A percentile compares a stretch with the other conserved stretches of the same genome.
Conservation (phyloP, 2,797 vertebrate genomes). For the Apogon hyalosoma region DNA sequence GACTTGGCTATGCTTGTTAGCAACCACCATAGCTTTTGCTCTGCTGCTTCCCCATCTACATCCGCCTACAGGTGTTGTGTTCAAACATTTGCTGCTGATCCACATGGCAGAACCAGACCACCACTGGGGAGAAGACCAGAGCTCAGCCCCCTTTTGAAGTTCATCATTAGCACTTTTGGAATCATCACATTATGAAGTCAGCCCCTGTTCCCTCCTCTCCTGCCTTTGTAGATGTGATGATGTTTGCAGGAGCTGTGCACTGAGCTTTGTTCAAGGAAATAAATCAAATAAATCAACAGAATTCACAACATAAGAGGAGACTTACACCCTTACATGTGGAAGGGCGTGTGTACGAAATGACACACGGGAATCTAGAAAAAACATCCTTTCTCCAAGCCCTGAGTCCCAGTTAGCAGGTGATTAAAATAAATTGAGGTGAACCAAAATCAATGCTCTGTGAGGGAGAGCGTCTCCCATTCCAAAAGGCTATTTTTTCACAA, state of each 20-base stretch:
- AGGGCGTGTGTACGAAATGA: conserved; percentile 2
- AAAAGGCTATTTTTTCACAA: conserved; percentile 71
- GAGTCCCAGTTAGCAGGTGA: conserved; percentile 79
- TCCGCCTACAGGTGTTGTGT: conserved; percentile 76
- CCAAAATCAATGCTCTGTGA: conserved; percentile 81
- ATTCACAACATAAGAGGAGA: conserved; percentile 40
- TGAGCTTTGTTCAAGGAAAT: conserved; percentile 2
- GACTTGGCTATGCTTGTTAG: conserved; percentile 70
- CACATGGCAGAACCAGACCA: conserved; percentile 46
- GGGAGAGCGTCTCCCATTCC: conserved; percentile 69
- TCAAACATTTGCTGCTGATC: conserved; percentile 64
- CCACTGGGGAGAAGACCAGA: conserved; percentile 50
- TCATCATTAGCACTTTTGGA: conserved; percentile 68
- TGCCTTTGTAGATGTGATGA: conserved; percentile 44
- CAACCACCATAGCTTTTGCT: conserved; percentile 14
- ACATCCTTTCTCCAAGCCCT: conserved; percentile 52
- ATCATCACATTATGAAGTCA: conserved; percentile 44
- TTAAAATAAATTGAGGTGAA: conserved; percentile 85
- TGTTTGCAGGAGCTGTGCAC: conserved; percentile 36
- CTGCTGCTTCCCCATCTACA: conserved; percentile 5
- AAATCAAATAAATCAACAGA: conserved; percentile 21
- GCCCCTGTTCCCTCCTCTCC: conserved; percentile 16
- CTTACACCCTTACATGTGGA: conserved; percentile 1
- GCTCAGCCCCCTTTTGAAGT: conserved; percentile 65
- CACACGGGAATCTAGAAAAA: conserved; percentile 37